Evolutionary conservation across 2,888 invertebrate species (phyloP).

Genomic region (Luffia ferchaultella): DNA sequence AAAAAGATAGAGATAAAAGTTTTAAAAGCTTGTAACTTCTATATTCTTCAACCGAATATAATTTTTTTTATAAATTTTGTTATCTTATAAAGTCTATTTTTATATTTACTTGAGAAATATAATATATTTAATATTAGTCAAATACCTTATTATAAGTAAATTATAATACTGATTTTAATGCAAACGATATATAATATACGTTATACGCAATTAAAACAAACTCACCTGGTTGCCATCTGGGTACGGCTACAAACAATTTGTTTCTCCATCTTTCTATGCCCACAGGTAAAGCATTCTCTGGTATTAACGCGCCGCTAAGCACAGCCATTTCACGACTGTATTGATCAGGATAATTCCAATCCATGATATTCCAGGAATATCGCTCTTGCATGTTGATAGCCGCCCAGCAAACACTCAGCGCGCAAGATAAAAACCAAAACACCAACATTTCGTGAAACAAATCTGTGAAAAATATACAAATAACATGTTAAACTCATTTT

Average conservation of each 20-base stretch:
- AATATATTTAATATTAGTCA: too few species aligned
- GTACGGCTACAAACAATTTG: slow-evolving; percentile 84
- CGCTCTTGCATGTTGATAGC: slow-evolving; percentile 70
- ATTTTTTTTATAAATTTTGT: too few species aligned
- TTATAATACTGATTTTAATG: too few species aligned
- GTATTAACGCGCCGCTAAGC: slow-evolving; percentile 70
- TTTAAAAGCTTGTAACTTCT: too few species aligned
- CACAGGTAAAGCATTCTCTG: slow-evolving; percentile 82
- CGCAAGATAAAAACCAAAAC: slow-evolving; percentile 21
- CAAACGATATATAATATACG: too few species aligned
- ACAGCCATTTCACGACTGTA: slow-evolving; percentile 70
- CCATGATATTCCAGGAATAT: slow-evolving; percentile 78
- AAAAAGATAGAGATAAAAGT: too few species aligned
- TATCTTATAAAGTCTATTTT: too few species aligned
- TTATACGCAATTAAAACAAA: too few species aligned
- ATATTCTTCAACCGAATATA: too few species aligned
- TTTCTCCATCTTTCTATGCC: slow-evolving; percentile 84
- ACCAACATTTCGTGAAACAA: neutral
- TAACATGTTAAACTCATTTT: too few species aligned
- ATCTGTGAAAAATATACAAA: neutral
- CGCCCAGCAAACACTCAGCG: slow-evolving; percentile 36
- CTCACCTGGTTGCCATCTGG: slow-evolving; percentile 81
- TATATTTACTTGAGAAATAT: too few species aligned
- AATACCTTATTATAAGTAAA: too few species aligned
- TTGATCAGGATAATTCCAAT: slow-evolving; percentile 77